These are phyloP conservation scores for Drosophila recens DNA, from an alignment of 2,888 invertebrate genomes.

Conservation along the genomic window DNA sequence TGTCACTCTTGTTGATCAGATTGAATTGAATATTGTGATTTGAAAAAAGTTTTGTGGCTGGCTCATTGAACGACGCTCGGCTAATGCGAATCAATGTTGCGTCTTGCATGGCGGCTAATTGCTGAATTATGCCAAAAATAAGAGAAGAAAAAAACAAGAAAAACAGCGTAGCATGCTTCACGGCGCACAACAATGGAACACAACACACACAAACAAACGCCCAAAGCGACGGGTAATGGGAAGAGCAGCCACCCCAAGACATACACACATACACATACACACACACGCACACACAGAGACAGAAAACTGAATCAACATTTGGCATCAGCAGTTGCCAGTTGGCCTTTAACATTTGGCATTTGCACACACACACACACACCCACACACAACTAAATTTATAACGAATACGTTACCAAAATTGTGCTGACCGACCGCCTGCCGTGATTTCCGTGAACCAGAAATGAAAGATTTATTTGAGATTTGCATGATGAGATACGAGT, in stretches of 20 bases:
- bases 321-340: constrained; percentile 39
- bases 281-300: constrained; percentile 4
- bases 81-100: constrained; percentile 55
- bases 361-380: constrained; percentile 2
- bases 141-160: constrained; percentile 1
- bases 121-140: constrained; percentile 62
- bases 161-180: constrained; percentile 45
- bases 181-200: constrained; percentile 40
- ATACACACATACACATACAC: constrained; percentile 5
- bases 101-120: constrained; percentile 60
- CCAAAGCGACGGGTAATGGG: constrained; percentile 13
- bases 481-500: constrained; percentile 73
- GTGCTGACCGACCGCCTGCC: constrained; percentile 53
- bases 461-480: constrained; percentile 79
- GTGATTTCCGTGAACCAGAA: constrained; percentile 76
- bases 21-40: constrained; percentile 62
- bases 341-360: constrained; percentile 36
- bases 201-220: constrained; percentile 18
- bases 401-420: constrained; percentile 17
- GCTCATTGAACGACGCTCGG: constrained; percentile 51
- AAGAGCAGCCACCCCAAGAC: constrained; percentile 9
- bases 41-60: constrained; percentile 40
- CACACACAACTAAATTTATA: constrained; percentile 14
- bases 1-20: constrained; percentile 4
- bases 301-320: constrained; percentile 36